Evolutionary conservation across 2,113 vertebrate species (phyloP).

Genomic region (Lepus europaeus): DNA sequence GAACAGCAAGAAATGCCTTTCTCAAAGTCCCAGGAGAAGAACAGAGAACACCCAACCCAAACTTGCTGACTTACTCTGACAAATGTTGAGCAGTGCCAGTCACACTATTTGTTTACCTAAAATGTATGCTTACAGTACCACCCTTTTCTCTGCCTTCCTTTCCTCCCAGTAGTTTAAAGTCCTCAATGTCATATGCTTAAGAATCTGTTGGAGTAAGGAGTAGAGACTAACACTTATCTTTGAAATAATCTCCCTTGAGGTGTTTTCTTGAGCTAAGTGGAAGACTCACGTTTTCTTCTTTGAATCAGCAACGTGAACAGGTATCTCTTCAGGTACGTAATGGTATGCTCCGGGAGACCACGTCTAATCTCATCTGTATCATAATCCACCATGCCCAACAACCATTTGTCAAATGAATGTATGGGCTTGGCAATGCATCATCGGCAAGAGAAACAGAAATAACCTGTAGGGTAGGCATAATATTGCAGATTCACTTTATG

Average conservation of each 20-base stretch:
- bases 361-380: background rate
- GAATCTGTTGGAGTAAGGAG: background rate
- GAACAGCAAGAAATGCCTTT: conserved; percentile 11
- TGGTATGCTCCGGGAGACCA: background rate
- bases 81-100: background rate
- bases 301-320: background rate
- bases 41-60: background rate
- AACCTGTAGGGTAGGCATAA: background rate
- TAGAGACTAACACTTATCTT: background rate
- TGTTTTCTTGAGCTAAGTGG: background rate
- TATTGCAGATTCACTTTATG: background rate
- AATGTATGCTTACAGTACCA: background rate
- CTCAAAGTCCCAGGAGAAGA: background rate
- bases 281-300: background rate
- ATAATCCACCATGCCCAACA: background rate
- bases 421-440: background rate
- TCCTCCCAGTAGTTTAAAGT: background rate
- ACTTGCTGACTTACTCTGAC: background rate
- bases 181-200: background rate
- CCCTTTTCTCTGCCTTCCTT: background rate
- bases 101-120: background rate
- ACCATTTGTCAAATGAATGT: background rate
- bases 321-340: background rate
- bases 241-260: background rate
- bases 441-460: background rate